Evolutionary conservation across 2,888 invertebrate species (phyloP), one percentile per base, ranked within the genome.

Genomic region (Athrips mouffetella): DNA sequence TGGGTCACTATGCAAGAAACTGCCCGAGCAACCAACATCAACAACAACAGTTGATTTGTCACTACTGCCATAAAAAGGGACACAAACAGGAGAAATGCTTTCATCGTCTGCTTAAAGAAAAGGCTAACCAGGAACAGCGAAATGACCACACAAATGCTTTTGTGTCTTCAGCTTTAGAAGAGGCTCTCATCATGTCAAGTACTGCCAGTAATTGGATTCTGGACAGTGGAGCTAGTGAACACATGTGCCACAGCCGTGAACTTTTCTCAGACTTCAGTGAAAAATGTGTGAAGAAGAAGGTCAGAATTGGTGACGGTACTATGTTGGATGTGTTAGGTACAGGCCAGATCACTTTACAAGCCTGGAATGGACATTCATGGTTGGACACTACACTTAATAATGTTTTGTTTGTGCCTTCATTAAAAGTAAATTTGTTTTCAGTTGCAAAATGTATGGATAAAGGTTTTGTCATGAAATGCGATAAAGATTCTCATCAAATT

Each of bases 401-500:
- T 15, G 53, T 55, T 0, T 11, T 55, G 3, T 47, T 33, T 31
- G 54, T 59, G 13, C 55, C 55, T 1, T 49, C 42, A 10, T 18
- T 57, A 2, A 50, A 51, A 42, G 47, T 44, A 7, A 57, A 57
- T 15, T 25, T 57, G 16, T 53, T 57, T 13, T 51, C 50, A n/a
- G 41, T 50, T 3, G 48, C 45, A 20, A 15, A 49, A 23, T 45
- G 47, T 4, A 5, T 45, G 7, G 49, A 50, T 33, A 48, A 33
- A 49, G 50, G 53, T 27, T 48, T 49, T 31, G 48, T 40, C 6
- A 40, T 52, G 15, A 20, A 20, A n/a, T n/a, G n/a, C n/a, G n/a
- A n/a, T n/a, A n/a, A n/a, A n/a, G n/a, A 7, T 25, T 25, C 4
- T n/a, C 2, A 40, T 11, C 3, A 21, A 2, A 5, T n/a, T 25